A percentile compares a stretch with the other conserved stretches of the same genome.
Evolutionary conservation across 2,113 vertebrate genomes (phyloP).

Genomic region (Dolichotis patagonum): DNA sequence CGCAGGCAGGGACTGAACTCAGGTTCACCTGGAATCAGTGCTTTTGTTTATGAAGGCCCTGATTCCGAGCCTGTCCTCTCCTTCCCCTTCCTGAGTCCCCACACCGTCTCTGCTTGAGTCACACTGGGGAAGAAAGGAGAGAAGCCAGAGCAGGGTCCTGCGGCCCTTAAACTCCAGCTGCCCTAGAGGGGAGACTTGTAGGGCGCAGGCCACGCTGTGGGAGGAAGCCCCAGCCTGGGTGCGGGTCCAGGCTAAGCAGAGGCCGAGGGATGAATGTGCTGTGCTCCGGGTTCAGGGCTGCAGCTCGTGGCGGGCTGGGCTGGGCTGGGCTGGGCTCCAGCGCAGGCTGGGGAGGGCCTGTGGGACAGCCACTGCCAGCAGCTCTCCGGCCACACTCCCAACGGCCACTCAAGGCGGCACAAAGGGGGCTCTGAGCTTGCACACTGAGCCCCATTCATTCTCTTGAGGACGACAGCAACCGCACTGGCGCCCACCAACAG

Average conservation of each 20-base stretch:
- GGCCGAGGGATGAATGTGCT: not conserved
- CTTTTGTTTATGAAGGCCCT: not conserved
- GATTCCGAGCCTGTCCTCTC: not conserved
- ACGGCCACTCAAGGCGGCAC: conserved; percentile 75
- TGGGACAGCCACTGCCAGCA: conserved; percentile 53
- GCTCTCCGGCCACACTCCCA: conserved; percentile 56
- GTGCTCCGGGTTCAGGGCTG: not conserved
- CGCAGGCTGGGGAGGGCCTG: not conserved
- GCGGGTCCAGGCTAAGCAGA: not conserved
- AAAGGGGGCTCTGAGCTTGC: conserved; percentile 73
- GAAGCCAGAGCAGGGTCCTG: not conserved
- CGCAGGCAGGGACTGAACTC: not conserved
- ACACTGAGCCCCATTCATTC: conserved; percentile 79
- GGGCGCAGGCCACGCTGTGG: not conserved
- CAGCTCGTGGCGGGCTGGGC: accelerated
- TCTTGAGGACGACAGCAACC: not conserved
- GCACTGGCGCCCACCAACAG: conserved; percentile 25
- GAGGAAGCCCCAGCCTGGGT: accelerated
- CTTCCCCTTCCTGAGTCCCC: not conserved
- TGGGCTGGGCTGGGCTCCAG: conserved; percentile 46
- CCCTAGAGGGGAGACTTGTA: not conserved
- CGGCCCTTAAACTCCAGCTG: not conserved
- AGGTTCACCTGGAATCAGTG: not conserved
- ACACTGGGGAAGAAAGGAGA: not conserved
- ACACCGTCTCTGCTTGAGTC: not conserved